Conservation (phyloP, 2,797 vertebrate species). For the Myotis vivesi region DNA sequence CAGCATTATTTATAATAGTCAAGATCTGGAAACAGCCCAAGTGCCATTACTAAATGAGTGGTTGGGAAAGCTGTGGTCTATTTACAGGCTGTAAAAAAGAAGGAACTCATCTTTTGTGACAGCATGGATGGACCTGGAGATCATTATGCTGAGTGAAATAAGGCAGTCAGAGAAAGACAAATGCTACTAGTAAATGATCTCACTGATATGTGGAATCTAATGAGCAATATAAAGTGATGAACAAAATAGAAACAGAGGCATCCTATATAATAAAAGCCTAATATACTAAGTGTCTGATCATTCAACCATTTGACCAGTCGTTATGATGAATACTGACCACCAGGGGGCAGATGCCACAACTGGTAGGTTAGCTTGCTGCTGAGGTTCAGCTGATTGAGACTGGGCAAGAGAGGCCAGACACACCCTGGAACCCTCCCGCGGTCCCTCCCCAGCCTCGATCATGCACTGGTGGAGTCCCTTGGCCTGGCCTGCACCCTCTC, state of each 20-base stretch:
- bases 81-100: neutral
- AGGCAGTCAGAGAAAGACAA: neutral
- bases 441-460: too few relatives aligned
- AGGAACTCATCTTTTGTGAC: neutral
- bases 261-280: too few relatives aligned
- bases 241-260: neutral
- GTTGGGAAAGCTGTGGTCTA: neutral
- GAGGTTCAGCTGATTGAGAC: too few relatives aligned
- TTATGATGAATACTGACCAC: too few relatives aligned
- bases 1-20: neutral
- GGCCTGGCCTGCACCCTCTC: too few relatives aligned
- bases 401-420: too few relatives aligned
- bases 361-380: too few relatives aligned
- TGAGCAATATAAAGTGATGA: neutral
- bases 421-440: accelerated
- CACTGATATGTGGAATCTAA: neutral
- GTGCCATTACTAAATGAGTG: neutral
- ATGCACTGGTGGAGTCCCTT: too few relatives aligned
- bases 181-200: neutral
- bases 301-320: too few relatives aligned
- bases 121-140: neutral
- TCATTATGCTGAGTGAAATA: neutral
- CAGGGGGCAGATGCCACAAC: too few relatives aligned
- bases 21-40: neutral
- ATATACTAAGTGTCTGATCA: too few relatives aligned